A percentile compares a stretch with the other conserved stretches of the same genome.
phyloP scores from a whole-genome alignment of 2,113 vertebrate species.

The Rhynchomys soricoides region DNA sequence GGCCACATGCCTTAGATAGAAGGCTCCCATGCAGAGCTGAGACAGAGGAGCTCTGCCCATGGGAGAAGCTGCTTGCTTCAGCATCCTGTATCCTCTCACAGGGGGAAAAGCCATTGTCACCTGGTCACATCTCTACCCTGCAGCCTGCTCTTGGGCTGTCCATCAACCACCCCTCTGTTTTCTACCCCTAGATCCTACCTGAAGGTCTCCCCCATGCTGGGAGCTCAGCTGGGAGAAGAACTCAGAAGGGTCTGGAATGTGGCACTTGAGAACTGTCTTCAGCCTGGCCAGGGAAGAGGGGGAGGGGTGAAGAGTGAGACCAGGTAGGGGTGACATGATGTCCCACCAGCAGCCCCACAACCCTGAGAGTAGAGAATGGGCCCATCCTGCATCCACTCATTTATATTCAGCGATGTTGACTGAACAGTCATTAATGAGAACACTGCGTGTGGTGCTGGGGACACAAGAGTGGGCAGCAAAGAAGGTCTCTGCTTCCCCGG shows the following conservation, averaged over 20 bases:
- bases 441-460: neutral
- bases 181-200: conserved; percentile 76
- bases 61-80: neutral
- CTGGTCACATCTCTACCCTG: neutral
- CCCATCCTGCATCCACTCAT: rapidly evolving
- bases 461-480: neutral
- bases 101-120: rapidly evolving
- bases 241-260: conserved; percentile 84
- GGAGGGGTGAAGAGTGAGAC: conserved; percentile 14
- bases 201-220: conserved; percentile 84
- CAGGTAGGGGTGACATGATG: rapidly evolving
- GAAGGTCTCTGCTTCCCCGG: neutral
- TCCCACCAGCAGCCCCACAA: neutral
- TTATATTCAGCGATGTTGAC: rapidly evolving
- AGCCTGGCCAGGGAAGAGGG: conserved; percentile 77
- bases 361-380: neutral
- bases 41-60: neutral
- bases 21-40: neutral
- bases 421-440: neutral
- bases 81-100: neutral
- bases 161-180: neutral
- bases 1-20: neutral
- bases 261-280: conserved; percentile 84
- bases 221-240: conserved; percentile 85
- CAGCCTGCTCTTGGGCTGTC: neutral